Conservation (phyloP, 1,140 invertebrate species). For the Maniola jurtina region DNA sequence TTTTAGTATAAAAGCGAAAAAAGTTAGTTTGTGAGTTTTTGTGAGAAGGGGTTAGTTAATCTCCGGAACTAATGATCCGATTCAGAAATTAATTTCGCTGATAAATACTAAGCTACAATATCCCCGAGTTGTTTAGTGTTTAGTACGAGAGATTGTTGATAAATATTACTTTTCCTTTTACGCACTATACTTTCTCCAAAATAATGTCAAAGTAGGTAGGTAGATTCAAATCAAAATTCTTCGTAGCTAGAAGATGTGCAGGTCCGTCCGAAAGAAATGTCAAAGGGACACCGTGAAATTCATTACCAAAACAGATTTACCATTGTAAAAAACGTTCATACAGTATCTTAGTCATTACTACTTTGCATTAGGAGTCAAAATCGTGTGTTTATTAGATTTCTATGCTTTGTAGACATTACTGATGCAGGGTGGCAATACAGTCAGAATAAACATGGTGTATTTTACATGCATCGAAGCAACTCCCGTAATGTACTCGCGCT, state of each 20-base stretch:
- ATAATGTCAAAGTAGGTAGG: background rate
- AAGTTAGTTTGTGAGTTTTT: too few relatives aligned
- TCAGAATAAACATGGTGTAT: slow-evolving; percentile 73
- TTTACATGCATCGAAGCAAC: slow-evolving; percentile 74
- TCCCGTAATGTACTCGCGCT: slow-evolving; percentile 71
- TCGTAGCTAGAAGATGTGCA: slow-evolving; percentile 3
- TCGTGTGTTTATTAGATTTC: slow-evolving; percentile 15
- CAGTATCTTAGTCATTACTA: slow-evolving; percentile 34
- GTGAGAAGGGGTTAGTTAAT: too few relatives aligned
- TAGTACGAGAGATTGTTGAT: too few relatives aligned
- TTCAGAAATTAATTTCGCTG: too few relatives aligned
- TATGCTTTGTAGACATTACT: slow-evolving; percentile 50
- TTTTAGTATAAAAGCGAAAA: too few relatives aligned
- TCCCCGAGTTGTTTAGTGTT: too few relatives aligned
- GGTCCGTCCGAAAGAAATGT: slow-evolving; percentile 51
- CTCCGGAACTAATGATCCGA: too few relatives aligned
- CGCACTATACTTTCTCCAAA: background rate
- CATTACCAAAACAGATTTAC: slow-evolving; percentile 49
- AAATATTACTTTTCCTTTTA: too few relatives aligned
- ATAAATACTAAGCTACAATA: too few relatives aligned
- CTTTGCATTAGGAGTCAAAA: slow-evolving; percentile 31
- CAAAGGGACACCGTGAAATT: slow-evolving; percentile 56
- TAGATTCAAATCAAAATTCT: slow-evolving; percentile 8
- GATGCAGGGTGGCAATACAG: slow-evolving; percentile 66
- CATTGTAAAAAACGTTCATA: slow-evolving; percentile 28